Base-by-base conservation (phyloP, 2,888 invertebrate genomes). In the Heliconius cydno region DNA sequence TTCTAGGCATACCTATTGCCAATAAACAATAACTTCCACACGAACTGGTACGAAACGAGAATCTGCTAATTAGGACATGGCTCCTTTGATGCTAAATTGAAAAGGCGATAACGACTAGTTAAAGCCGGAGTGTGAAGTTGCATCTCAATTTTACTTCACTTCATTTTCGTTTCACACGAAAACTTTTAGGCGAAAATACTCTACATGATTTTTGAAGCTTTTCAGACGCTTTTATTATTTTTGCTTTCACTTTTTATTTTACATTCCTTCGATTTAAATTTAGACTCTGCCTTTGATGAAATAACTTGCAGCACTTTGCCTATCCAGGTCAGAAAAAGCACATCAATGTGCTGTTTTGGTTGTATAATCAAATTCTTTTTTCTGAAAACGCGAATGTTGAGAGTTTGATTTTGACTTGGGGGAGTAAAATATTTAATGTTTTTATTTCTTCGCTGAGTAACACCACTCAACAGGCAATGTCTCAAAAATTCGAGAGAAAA, bases 21-120 rank as follows among this genome's bases (percentile, higher is more conserved):
- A 93, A 94, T 95, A 94, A 94, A 93, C 94, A 94, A 94, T 95
- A 92, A 92, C 91, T 95, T 94, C 93, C 94, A 88, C 89, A 82
- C 86, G 92, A 90, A 85, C 86, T 90, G 86, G 82, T 86, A 84
- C 82, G 87, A 90, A 90, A 89, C 90, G 91, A 90, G 91, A 89
- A 90, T 90, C 90, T 90, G 92, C 93, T 94, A 94, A 94, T 94
- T 94, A 94, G 91, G 91, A 89, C 91, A 88, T 89, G 91, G 89
- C 88, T 87, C 91, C 93, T 93, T 93, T 94, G 93, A 94, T 92
- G 93, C 90, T 90, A 89, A 89, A 90, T 89, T 91, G 92, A 90
- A 89, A 90, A 93, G 92, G 93, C 92, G 93, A 91, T 91, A 90
- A 90, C 88, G 88, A 86, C 81, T 80, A 79, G 74, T 70, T 73